Conservation (phyloP, 1,140 invertebrate species). For the Latrodectus geometricus region DNA sequence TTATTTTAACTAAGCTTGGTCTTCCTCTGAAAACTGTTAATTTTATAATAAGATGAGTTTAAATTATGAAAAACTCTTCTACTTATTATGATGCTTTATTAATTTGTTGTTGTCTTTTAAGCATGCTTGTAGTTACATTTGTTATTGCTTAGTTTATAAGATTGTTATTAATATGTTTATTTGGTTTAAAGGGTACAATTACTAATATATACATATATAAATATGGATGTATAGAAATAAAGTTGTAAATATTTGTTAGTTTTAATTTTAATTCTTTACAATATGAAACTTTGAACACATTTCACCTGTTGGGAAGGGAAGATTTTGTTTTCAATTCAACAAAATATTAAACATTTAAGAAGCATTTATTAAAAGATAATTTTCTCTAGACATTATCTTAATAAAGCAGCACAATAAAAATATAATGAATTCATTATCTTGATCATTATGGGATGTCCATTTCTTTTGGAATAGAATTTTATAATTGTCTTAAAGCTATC, state of each 20-base stretch:
- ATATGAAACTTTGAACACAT: too few species aligned
- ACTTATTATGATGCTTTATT: neutral
- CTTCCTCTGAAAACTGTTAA: neutral
- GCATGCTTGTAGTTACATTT: constrained; percentile 11
- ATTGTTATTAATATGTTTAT: neutral
- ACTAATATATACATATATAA: constrained; percentile 10
- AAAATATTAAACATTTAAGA: too few species aligned
- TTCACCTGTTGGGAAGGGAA: too few species aligned
- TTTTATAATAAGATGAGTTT: neutral
- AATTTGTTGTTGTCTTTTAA: neutral
- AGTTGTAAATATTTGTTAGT: constrained; percentile 38
- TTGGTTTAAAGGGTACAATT: constrained; percentile 38
- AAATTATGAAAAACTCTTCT: neutral
- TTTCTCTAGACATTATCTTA: too few species aligned
- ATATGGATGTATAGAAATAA: constrained; percentile 49
- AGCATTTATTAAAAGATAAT: too few species aligned
- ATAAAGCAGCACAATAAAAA: too few species aligned
- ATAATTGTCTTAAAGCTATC: too few species aligned
- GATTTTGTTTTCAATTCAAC: too few species aligned
- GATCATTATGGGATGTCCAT: too few species aligned
- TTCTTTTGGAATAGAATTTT: too few species aligned
- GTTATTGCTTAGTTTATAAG: neutral
- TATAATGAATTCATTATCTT: too few species aligned
- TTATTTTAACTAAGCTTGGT: neutral
- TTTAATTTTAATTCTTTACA: neutral